phyloP scores from a whole-genome alignment of 2,888 invertebrate genomes.

The Lysandra coridon region DNA sequence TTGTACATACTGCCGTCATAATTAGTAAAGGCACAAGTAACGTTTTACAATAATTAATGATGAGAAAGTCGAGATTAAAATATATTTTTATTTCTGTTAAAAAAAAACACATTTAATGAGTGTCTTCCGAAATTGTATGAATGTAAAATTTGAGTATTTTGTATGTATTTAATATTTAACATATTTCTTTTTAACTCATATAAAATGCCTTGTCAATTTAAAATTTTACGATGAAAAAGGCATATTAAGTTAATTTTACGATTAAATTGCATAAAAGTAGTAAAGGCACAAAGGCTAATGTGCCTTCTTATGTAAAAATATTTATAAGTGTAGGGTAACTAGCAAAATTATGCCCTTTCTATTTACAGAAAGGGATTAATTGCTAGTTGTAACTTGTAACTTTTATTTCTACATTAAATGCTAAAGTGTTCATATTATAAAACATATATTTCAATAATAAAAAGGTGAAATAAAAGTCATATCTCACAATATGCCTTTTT shows the following conservation, averaged over 20 bases:
- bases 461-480: background rate
- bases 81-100: background rate
- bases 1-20: too few species aligned
- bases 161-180: background rate
- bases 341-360: too few species aligned
- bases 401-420: background rate
- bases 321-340: too few species aligned
- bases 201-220: background rate
- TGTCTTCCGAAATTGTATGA: background rate
- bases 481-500: background rate
- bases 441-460: background rate
- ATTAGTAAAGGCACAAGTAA: too few species aligned
- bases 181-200: background rate
- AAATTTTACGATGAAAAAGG: too few species aligned
- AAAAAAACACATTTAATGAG: background rate
- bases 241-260: background rate
- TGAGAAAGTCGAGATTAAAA: background rate
- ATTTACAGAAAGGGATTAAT: background rate
- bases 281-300: too few species aligned
- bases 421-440: background rate
- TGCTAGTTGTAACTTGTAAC: background rate
- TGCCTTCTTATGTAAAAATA: too few species aligned
- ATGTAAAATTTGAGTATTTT: background rate
- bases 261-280: too few species aligned
- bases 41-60: too few species aligned